Evolutionary conservation across 2,888 invertebrate genomes (phyloP), one percentile per base, ranked within the genome.

Genomic region (Meiosimyza platycephala): DNA sequence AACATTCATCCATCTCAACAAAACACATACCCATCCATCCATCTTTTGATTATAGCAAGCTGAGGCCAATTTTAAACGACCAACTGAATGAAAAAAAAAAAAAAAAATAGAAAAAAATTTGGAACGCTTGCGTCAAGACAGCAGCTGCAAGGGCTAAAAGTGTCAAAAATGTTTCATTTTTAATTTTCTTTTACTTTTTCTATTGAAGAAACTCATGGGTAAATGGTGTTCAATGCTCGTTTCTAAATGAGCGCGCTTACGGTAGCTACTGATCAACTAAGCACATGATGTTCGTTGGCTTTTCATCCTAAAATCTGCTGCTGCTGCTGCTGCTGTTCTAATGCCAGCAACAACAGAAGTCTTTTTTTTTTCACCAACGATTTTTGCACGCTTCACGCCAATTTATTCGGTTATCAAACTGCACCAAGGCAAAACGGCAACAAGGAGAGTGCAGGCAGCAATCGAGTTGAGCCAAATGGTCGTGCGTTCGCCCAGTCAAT

Each of bases 351-450:
- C 57, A 57, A 22, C 22, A 40, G 57, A 18, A 22, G 18, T 15
- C 57, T 57, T 77, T 77, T 57, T 77, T 77, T 77, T 51, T 74
- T 72, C 75, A 69, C 55, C 82, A 80, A 76, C 78, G 79, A 82
- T 83, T 85, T 86, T 84, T 85, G 85, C 86, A 87, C 86, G 87
- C 87, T 87, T 87, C 87, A 87, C 86, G 87, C 85, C 78, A 83
- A 87, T 87, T 87, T 86, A 81, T 78, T 75, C 83, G 84, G 83
- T 83, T 84, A 84, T 84, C 83, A 84, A 79, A 76, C 73, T 64
- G 78, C 75, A 40, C 40, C 40, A 40, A 40, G 40, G 40, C 79
- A 71, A 11, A 51, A 51, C 28, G 64, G 28, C 4, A 28, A 13
- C 4, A 28, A 13, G 15, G 64, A 33, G 40, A 28, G n/a, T 28